These are phyloP conservation scores for Petrolisthes manimaculis DNA, from an alignment of 2,888 invertebrate genomes.

Conservation along the genomic window DNA sequence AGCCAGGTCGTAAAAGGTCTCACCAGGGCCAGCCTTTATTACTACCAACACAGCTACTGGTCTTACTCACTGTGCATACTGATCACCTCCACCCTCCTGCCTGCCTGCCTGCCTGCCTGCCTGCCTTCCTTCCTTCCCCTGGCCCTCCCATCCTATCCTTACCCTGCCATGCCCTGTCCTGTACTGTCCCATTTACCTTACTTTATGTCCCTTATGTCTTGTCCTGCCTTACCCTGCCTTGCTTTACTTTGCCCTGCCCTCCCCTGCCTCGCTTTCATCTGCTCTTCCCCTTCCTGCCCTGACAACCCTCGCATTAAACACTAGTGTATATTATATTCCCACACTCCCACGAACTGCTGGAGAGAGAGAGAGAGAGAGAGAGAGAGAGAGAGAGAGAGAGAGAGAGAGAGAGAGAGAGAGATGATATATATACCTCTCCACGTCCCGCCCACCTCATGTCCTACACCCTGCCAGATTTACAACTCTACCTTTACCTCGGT, in stretches of 20 bases:
- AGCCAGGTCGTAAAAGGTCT: background rate
- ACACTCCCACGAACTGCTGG: background rate
- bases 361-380: background rate
- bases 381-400: background rate
- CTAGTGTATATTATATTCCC: background rate
- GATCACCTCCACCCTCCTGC: background rate
- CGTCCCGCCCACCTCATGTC: background rate
- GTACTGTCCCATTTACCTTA: background rate
- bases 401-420: background rate
- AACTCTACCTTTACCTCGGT: background rate
- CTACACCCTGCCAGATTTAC: background rate
- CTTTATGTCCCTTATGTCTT: background rate
- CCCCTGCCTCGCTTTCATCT: background rate
- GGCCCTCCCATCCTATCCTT: background rate
- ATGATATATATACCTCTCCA: background rate
- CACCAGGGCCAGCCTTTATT: background rate
- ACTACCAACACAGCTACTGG: background rate
- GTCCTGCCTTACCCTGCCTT: background rate
- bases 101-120: background rate
- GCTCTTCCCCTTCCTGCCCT: background rate
- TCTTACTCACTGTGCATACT: background rate
- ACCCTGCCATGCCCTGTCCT: background rate
- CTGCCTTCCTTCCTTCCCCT: background rate
- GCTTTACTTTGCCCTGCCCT: background rate
- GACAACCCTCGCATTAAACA: background rate